Evolutionary conservation across 1,140 invertebrate species (phyloP).

Genomic region (Protaetia brevitarsis): DNA sequence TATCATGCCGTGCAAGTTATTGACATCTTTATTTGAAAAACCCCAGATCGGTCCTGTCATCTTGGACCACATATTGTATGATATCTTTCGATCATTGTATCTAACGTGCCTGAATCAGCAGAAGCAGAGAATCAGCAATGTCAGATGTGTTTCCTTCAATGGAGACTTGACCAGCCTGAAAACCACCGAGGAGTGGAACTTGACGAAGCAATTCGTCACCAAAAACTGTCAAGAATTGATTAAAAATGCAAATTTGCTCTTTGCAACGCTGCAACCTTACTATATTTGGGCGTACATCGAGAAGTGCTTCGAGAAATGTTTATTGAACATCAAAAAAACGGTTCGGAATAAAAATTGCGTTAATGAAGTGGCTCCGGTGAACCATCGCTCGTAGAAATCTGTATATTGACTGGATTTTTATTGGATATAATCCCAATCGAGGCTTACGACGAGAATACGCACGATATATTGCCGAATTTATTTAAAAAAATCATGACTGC

Average conservation of each 20-base stretch:
- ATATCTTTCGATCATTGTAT: slow-evolving; percentile 70
- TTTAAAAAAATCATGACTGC: slow-evolving; percentile 65
- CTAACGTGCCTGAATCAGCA: slow-evolving; percentile 45
- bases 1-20: slow-evolving; percentile 77
- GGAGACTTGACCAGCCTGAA: slow-evolving; percentile 46
- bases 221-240: slow-evolving; percentile 59
- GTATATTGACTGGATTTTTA: slow-evolving; percentile 72
- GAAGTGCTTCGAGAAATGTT: slow-evolving; percentile 63
- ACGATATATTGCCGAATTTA: slow-evolving; percentile 73
- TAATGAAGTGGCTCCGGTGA: slow-evolving; percentile 57
- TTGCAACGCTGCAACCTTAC: slow-evolving; percentile 78
- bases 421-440: slow-evolving; percentile 78
- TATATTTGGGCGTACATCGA: slow-evolving; percentile 86
- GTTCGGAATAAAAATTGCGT: slow-evolving; percentile 47
- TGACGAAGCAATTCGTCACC: slow-evolving; percentile 42
- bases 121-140: slow-evolving; percentile 39
- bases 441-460: slow-evolving; percentile 75
- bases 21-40: slow-evolving; percentile 86
- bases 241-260: slow-evolving; percentile 83
- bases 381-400: slow-evolving; percentile 64
- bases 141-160: slow-evolving; percentile 46
- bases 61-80: slow-evolving; percentile 79
- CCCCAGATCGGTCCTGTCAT: slow-evolving; percentile 84
- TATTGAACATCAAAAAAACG: slow-evolving; percentile 39
- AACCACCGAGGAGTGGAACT: slow-evolving; percentile 34